A percentile compares a stretch with the other conserved stretches of the same genome.
phyloP scores from a whole-genome alignment of 2,113 vertebrate species.

The Neogobius melanostomus region DNA sequence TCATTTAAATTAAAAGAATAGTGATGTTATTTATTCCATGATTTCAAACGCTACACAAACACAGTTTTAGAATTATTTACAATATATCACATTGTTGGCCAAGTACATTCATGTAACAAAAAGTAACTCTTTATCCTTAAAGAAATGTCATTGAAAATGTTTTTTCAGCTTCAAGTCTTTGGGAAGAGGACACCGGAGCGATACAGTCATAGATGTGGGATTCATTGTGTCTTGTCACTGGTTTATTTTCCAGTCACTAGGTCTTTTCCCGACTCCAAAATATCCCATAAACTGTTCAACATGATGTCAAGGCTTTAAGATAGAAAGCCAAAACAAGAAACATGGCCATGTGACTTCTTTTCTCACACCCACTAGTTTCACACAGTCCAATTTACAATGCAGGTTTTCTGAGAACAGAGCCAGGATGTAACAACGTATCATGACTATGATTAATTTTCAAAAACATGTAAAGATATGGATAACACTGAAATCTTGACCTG shows the following conservation, averaged over 20 bases:
- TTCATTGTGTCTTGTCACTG: conserved; percentile 45
- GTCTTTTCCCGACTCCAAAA: conserved; percentile 59
- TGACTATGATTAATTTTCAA: neutral
- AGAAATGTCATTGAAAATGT: conserved; percentile 7
- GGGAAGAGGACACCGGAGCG: conserved; percentile 47
- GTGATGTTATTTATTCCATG: conserved; percentile 18
- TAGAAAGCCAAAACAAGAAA: conserved; percentile 36
- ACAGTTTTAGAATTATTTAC: neutral
- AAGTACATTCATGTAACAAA: conserved; percentile 19
- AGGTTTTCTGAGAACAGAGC: conserved; percentile 14
- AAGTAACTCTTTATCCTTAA: conserved; percentile 29
- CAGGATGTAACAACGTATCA: neutral
- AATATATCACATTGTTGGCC: conserved; percentile 13
- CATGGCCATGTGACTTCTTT: conserved; percentile 17
- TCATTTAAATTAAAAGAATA: conserved; percentile 30
- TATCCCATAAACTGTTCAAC: conserved; percentile 38
- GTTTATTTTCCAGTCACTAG: conserved; percentile 46
- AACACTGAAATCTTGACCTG: conserved; percentile 11
- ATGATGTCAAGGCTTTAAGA: conserved; percentile 55
- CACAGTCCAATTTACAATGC: conserved; percentile 1
- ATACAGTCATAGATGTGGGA: conserved; percentile 56
- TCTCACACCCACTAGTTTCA: conserved; percentile 19
- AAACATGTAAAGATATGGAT: neutral
- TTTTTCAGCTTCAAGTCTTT: conserved; percentile 54
- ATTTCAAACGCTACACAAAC: conserved; percentile 31